Evolutionary conservation across 2,888 invertebrate genomes (phyloP), one percentile per base, ranked within the genome.

Genomic region (Drosophila histrio): DNA sequence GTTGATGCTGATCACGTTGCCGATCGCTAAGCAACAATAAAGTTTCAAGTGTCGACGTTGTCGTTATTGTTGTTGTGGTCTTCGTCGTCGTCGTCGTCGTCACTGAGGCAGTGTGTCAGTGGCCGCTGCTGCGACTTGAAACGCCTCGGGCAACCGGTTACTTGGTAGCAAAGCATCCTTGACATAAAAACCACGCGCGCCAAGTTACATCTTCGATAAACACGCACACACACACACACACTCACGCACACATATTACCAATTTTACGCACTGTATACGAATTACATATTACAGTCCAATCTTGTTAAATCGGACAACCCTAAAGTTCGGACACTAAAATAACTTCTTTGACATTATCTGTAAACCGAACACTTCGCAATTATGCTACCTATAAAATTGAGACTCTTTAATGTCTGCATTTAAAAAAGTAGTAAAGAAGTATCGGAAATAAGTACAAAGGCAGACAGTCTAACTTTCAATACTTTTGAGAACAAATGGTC

Each of bases 171-270:
- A 83, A 81, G 85, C 87, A 91, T 91, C 91, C 91, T 91, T 91
- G 91, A 91, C 91, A 91, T 88, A 90, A 91, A 91, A 90, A 90
- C 75, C 78, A 68, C 56, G 63, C 72, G 71, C 67, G 56, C 72
- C 76, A 72, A 82, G 79, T 81, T 81, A 81, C 81, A 81, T 81
- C 82, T 83, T 82, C 69, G 69, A 71, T 60, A 60, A 49, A 68
- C 46, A 60, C 53, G 54, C 46, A 53, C 44, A 62, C 21, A 39
- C 39, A 0, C 39, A 52, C 52, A 53, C 24, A 41, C 32, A 43
- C 46, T 43, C 59, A 38, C 60, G 36, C 34, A 41, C 26, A 47
- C 36, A 34, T 24, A 62, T 73, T 69, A 30, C 68, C 62, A 68
- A 80, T 64, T 64, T 67, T 79, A 87, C 79, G 85, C 82, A 74